A percentile compares a stretch with the other conserved stretches of the same genome.
phyloP scores from a whole-genome alignment of 2,797 vertebrate species.

The Melanotaenia parkinsoni region DNA sequence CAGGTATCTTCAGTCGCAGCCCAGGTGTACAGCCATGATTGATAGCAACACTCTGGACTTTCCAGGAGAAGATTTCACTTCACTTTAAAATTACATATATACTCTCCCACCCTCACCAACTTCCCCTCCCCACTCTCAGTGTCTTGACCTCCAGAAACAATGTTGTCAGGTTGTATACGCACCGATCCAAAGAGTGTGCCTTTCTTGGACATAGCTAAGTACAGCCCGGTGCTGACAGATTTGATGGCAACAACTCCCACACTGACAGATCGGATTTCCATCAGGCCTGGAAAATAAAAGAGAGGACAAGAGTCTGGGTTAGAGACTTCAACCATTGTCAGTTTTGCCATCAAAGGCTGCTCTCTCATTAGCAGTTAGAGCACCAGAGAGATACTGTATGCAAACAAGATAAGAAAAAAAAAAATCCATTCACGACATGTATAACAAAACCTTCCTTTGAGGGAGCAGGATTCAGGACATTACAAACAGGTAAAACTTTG shows the following conservation, averaged over 20 bases:
- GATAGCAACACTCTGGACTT: slow-evolving; percentile 60
- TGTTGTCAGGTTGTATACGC: slow-evolving; percentile 78
- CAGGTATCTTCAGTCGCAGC: slow-evolving; percentile 61
- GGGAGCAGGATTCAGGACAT: slow-evolving; percentile 12
- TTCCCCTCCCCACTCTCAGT: slow-evolving; percentile 28
- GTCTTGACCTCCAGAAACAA: slow-evolving; percentile 62
- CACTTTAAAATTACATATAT: slow-evolving; percentile 36
- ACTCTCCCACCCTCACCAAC: slow-evolving; percentile 19
- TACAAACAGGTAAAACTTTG: slow-evolving; percentile 8
- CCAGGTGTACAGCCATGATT: slow-evolving; percentile 73
- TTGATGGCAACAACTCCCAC: slow-evolving; percentile 94
- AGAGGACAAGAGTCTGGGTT: slow-evolving; percentile 72
- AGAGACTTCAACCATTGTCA: slow-evolving; percentile 68
- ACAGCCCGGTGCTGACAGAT: slow-evolving; percentile 92
- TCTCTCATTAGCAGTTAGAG: slow-evolving; percentile 78
- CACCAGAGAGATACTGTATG: slow-evolving; percentile 63
- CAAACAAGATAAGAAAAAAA: slow-evolving; percentile 45
- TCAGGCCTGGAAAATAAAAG: slow-evolving; percentile 86
- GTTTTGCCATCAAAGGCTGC: slow-evolving; percentile 77
- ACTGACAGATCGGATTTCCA: slow-evolving; percentile 94
- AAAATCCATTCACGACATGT: slow-evolving; percentile 27
- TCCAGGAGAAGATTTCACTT: slow-evolving; percentile 44
- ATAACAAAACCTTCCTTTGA: slow-evolving; percentile 42
- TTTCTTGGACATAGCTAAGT: slow-evolving; percentile 94
- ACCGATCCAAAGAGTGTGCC: slow-evolving; percentile 95